Base-by-base conservation (phyloP, 2,888 invertebrate genomes). In the Nematopogon swammerdamellus region DNA sequence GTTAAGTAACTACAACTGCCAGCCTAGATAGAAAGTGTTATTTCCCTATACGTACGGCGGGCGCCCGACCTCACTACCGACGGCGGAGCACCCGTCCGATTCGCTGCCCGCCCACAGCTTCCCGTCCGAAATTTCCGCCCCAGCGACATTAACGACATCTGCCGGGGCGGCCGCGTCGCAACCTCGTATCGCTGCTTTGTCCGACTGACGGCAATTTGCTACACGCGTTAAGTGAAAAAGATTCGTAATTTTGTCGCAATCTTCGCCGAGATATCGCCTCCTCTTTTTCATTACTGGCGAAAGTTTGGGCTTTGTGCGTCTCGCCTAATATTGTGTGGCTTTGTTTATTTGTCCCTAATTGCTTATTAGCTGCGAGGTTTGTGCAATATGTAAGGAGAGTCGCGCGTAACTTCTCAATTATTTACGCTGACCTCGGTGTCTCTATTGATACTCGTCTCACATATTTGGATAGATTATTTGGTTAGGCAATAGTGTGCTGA, bases 341-440 rank as follows among this genome's bases (percentile, higher is more conserved):
- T 36, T 36, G 36, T 36, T 36, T 36, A 36, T 36, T 36, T 36
- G 36, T 6, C 8, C 60, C 64, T 67, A 68, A 70, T 70, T 68
- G 70, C 67, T 63, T 65, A 64, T 69, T 67, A 67, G 59, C 53
- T 55, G 49, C 57, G 50, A 56, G 54, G 54, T 57, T 55, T 54
- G 11, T 14, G 25, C 25, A 25, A 25, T 25, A 25, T 25, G 25
- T 8, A 6, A 4, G 25, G 11, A 4, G 8, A 8, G 36, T 10
- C 25, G 10, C 25, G 36, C 36, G 36, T 14, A 14, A 36, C 36
- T 36, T 36, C 36, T 36, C 36, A 36, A 36, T 36, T 36, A 36
- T 36, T 36, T 36, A 36, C 36, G 8, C 11, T 14, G 11, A 14
- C 36, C 36, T 14, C 36, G 36, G 11, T 36, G 36, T 36, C 36